Evolutionary conservation across 1,140 invertebrate genomes (phyloP).

Genomic region (Drosophila santomea): DNA sequence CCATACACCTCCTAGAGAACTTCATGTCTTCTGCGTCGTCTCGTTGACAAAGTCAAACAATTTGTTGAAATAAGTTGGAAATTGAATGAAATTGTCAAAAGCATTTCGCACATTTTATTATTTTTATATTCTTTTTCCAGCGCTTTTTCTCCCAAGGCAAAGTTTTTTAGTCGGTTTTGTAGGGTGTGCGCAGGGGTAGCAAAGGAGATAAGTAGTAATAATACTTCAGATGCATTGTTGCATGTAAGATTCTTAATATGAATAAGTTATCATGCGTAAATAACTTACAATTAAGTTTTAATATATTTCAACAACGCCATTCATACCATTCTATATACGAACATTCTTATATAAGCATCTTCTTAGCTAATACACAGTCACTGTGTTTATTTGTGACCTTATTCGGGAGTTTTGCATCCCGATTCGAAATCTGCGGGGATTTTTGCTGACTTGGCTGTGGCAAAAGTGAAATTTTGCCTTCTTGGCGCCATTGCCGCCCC

Average conservation of each 20-base stretch:
- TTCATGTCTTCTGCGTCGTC: conserved; percentile 27
- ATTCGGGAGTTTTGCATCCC: conserved; percentile 43
- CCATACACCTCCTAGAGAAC: conserved; percentile 14
- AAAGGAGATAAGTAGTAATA: neutral
- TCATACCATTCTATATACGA: neutral
- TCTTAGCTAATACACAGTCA: neutral
- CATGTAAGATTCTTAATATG: neutral
- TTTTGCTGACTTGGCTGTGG: conserved; percentile 51
- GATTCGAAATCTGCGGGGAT: conserved; percentile 48
- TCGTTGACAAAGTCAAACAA: conserved; percentile 79
- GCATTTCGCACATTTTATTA: conserved; percentile 80
- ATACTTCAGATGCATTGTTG: neutral
- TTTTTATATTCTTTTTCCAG: conserved; percentile 36
- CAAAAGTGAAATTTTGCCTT: conserved; percentile 48
- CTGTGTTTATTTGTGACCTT: conserved; percentile 51
- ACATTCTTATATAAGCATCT: conserved; percentile 2
- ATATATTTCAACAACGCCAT: too few relatives aligned
- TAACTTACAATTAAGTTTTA: neutral
- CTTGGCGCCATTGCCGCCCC: conserved; percentile 1
- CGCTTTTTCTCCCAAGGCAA: conserved; percentile 31
- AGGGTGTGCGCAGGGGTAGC: conserved; percentile 27
- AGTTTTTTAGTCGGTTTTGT: conserved; percentile 38
- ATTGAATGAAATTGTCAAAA: conserved; percentile 84
- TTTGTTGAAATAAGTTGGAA: conserved; percentile 82
- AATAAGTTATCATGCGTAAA: neutral